These are phyloP conservation scores for Buceros bicornis DNA, from an alignment of 2,797 vertebrate species.

Conservation along the genomic window DNA sequence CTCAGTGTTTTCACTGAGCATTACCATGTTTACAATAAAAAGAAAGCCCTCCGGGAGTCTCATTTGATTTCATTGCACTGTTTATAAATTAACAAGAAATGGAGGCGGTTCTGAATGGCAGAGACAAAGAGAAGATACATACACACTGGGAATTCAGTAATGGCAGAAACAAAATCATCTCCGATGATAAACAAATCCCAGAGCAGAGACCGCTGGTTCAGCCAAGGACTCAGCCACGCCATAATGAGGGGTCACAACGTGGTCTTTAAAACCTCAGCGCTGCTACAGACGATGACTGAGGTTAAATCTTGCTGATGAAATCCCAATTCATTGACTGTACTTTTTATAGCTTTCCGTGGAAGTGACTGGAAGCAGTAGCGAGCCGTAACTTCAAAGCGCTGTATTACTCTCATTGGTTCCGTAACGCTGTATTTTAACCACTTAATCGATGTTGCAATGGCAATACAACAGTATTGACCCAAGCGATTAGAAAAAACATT, in stretches of 20 bases:
- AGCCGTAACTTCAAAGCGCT: background rate
- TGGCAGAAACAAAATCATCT: background rate
- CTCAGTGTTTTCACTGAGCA: constrained; percentile 14
- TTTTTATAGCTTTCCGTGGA: constrained; percentile 14
- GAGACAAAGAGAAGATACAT: background rate
- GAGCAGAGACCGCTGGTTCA: background rate
- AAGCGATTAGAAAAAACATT: background rate
- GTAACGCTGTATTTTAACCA: background rate
- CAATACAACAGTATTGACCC: background rate
- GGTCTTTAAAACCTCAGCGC: background rate
- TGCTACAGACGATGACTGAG: background rate
- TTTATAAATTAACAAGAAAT: constrained; percentile 48
- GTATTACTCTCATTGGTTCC: background rate
- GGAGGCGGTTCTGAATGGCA: constrained; percentile 15
- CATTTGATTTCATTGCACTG: background rate
- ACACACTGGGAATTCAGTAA: background rate
- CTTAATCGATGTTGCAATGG: background rate
- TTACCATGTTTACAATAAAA: constrained; percentile 26
- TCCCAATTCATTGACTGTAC: constrained; percentile 23
- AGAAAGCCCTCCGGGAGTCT: constrained; percentile 23
- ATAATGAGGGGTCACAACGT: accelerated
- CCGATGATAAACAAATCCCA: background rate
- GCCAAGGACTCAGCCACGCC: background rate
- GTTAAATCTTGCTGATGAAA: constrained; percentile 46
- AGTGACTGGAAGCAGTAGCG: background rate